phyloP scores from a whole-genome alignment of 2,888 invertebrate species.

The Epistrophe eligans region DNA sequence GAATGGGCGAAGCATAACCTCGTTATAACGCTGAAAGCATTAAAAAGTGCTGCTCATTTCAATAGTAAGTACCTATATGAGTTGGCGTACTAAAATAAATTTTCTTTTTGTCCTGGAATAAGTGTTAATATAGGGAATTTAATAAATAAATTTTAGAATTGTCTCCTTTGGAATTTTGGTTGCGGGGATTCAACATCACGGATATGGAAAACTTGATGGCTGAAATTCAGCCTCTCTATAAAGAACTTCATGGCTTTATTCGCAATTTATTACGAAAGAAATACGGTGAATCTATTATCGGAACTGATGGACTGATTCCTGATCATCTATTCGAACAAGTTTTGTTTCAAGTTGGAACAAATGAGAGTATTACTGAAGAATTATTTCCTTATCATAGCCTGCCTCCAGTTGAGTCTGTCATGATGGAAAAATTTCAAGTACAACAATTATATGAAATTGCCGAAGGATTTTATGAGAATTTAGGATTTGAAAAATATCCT shows the following conservation, averaged over 20 bases:
- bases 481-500: conserved; percentile 12
- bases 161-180: conserved; percentile 5
- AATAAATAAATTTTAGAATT: not conserved
- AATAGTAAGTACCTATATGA: not conserved
- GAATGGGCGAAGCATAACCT: conserved; percentile 77
- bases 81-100: no score
- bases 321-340: conserved; percentile 88
- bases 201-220: conserved; percentile 88
- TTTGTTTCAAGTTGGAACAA: conserved; percentile 32
- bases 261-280: conserved; percentile 87
- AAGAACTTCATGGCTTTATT: conserved; percentile 91
- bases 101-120: no score
- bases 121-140: no score
- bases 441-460: not conserved
- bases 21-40: not conserved
- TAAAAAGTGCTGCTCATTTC: not conserved
- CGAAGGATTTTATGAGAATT: not conserved
- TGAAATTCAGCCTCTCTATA: conserved; percentile 90
- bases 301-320: conserved; percentile 88
- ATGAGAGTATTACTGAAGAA: conserved; percentile 18
- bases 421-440: not conserved
- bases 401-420: not conserved
- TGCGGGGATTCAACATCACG: conserved; percentile 78
- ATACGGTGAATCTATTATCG: conserved; percentile 87
- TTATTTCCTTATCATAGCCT: not conserved